Evolutionary conservation across 2,113 vertebrate species (phyloP).

Genomic region (Lepidothrix coronata): DNA sequence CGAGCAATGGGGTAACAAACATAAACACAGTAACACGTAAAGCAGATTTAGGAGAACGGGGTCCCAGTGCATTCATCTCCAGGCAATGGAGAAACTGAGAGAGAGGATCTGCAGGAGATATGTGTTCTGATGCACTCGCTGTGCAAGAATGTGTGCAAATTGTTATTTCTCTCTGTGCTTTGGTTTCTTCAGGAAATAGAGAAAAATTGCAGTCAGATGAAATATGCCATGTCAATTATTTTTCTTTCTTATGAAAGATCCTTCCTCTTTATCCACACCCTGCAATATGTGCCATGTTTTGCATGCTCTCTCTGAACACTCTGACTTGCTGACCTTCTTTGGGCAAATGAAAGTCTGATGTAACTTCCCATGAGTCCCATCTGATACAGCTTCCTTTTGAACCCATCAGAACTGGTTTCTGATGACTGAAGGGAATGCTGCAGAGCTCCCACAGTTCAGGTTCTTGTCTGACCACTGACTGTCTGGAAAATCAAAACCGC

Average conservation of each 20-base stretch:
- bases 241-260: slow-evolving; percentile 67
- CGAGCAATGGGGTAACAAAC: background rate
- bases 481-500: slow-evolving; percentile 13
- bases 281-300: slow-evolving; percentile 54
- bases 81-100: background rate
- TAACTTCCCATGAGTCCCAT: slow-evolving; percentile 48
- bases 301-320: slow-evolving; percentile 30
- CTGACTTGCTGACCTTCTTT: slow-evolving; percentile 58
- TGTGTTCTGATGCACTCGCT: background rate
- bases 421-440: background rate
- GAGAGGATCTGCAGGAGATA: background rate
- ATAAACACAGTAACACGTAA: background rate
- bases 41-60: background rate
- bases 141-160: slow-evolving; percentile 12
- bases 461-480: background rate
- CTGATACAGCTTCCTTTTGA: slow-evolving; percentile 35
- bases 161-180: slow-evolving; percentile 24
- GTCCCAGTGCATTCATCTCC: background rate
- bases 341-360: slow-evolving; percentile 48
- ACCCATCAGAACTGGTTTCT: slow-evolving; percentile 9
- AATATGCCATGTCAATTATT: slow-evolving; percentile 55
- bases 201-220: slow-evolving; percentile 41
- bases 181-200: slow-evolving; percentile 44
- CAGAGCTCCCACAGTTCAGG: background rate
- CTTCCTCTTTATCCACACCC: slow-evolving; percentile 61